Evolutionary conservation across 1,140 invertebrate genomes (phyloP).

Genomic region (Zaprionus inermis): DNA sequence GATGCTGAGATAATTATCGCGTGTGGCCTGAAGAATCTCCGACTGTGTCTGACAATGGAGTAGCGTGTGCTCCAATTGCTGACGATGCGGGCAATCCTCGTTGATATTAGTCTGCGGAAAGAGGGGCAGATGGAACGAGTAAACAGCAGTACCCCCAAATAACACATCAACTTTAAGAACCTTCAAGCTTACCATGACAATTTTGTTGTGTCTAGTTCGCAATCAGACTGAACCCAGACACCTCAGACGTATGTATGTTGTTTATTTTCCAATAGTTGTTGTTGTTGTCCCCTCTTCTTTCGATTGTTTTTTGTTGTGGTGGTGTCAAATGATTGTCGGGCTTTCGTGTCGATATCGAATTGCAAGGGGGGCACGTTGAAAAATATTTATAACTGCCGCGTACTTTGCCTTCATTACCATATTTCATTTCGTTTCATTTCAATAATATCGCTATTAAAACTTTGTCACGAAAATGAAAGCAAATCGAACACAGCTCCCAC

Average conservation of each 20-base stretch:
- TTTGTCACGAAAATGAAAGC: conserved; percentile 81
- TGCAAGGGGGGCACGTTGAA: conserved; percentile 30
- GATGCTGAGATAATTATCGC: conserved; percentile 54
- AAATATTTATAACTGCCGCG: conserved; percentile 56
- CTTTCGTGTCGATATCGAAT: conserved; percentile 53
- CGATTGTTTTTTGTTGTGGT: conserved; percentile 45
- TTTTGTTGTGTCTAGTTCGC: conserved; percentile 23
- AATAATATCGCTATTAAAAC: conserved; percentile 83
- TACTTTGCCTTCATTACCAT: conserved; percentile 75
- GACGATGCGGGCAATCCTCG: conserved; percentile 67
- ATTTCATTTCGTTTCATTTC: conserved; percentile 71
- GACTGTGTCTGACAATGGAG: conserved; percentile 63
- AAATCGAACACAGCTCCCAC: conserved; percentile 45
- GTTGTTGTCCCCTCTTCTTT: conserved; percentile 11
- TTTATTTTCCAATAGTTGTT: conserved; percentile 36
- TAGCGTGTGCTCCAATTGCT: conserved; percentile 68
- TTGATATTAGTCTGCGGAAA: conserved; percentile 36
- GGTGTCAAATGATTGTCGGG: conserved; percentile 47
- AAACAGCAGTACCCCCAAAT: too few relatives aligned
- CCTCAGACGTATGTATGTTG: conserved; percentile 8
- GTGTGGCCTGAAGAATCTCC: conserved; percentile 57
- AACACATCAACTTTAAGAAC: neutral
- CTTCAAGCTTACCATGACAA: conserved; percentile 61
- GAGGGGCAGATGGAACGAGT: neutral
- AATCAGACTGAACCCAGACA: conserved; percentile 34